A percentile compares a stretch with the other conserved stretches of the same genome.
These are phyloP conservation scores for Strix aluco DNA, from an alignment of 2,113 vertebrate genomes.

Conservation along the genomic window DNA sequence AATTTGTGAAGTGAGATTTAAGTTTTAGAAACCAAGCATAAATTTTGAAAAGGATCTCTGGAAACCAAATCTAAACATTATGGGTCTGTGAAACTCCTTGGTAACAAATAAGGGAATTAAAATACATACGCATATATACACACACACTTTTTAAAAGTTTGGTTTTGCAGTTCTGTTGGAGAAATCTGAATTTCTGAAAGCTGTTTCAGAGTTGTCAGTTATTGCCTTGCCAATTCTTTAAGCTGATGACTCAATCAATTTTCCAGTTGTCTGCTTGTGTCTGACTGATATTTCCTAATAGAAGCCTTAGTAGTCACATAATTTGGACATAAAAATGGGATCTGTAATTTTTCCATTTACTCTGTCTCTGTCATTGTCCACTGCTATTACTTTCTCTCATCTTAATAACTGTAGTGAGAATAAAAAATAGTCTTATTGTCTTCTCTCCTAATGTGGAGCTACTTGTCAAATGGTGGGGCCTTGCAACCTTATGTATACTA, in stretches of 20 bases:
- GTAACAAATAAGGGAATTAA: not conserved
- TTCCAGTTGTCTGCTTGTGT: not conserved
- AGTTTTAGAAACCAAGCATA: not conserved
- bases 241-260: not conserved
- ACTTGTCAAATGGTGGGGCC: not conserved
- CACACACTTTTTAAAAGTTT: not conserved
- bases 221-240: not conserved
- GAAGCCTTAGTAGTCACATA: not conserved
- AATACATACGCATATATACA: accelerated
- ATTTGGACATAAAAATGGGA: not conserved
- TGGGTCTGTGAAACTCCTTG: not conserved
- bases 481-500: not conserved
- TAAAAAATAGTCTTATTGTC: not conserved
- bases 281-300: slow-evolving; percentile 9
- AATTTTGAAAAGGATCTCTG: not conserved
- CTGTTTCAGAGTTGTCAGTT: not conserved
- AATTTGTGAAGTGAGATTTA: not conserved
- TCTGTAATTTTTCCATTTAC: slow-evolving; percentile 18
- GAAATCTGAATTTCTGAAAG: not conserved
- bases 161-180: not conserved
- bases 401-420: not conserved
- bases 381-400: not conserved
- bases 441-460: not conserved
- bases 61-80: not conserved
- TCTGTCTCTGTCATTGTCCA: not conserved